Percentiles rank a stretch among this genome's conserved stretches.
Evolutionary conservation across 2,888 invertebrate genomes (phyloP).

Genomic region (Drosophila sordidula): DNA sequence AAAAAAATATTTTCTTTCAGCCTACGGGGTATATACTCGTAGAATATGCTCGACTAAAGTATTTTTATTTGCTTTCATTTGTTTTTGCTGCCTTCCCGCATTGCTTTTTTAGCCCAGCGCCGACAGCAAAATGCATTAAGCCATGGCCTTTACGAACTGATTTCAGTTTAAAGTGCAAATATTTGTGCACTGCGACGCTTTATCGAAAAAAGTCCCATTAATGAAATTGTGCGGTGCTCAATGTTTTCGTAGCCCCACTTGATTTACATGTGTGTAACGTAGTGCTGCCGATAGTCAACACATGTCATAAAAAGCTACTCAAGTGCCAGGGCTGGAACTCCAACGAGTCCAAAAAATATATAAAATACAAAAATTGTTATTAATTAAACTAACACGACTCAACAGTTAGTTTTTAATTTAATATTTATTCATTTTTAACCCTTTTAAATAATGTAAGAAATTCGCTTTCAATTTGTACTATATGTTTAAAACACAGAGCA

Average conservation of each 20-base stretch:
- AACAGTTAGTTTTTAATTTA: not conserved
- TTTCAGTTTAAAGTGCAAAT: constrained; percentile 71
- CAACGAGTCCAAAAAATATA: not conserved
- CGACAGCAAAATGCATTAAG: constrained; percentile 51
- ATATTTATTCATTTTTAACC: not conserved
- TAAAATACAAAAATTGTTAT: not conserved
- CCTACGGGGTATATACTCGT: constrained; percentile 7
- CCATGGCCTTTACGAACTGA: constrained; percentile 43
- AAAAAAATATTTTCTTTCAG: too few relatives aligned
- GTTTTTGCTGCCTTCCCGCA: constrained; percentile 22
- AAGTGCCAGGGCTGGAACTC: constrained; percentile 12
- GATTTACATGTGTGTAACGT: constrained; percentile 38
- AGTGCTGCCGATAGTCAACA: not conserved
- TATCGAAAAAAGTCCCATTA: constrained; percentile 56
- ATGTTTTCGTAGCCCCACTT: constrained; percentile 48
- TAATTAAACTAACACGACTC: not conserved
- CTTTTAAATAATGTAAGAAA: not conserved
- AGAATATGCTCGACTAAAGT: not conserved
- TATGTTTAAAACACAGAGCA: constrained; percentile 6
- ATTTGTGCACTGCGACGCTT: constrained; percentile 60
- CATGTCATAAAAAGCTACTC: not conserved
- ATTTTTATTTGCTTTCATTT: not conserved
- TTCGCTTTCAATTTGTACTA: constrained; percentile 5
- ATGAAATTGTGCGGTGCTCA: constrained; percentile 69
- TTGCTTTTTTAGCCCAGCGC: constrained; percentile 45